phyloP scores from a whole-genome alignment of 2,113 vertebrate species.

The Hylia prasina region DNA sequence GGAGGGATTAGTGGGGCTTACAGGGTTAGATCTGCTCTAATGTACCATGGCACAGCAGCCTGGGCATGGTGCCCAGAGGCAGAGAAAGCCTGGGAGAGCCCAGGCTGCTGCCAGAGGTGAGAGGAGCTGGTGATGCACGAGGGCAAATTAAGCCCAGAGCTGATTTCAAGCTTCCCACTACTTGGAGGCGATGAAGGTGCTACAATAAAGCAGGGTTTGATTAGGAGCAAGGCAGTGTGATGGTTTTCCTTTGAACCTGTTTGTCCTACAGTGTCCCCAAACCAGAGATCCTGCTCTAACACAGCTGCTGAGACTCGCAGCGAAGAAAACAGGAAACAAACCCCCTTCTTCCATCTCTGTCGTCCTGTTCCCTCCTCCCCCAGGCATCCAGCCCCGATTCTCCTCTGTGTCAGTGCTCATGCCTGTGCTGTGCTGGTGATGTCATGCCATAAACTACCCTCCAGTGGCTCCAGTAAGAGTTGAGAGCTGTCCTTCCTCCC shows the following conservation, averaged over 20 bases:
- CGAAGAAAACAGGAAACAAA: not conserved
- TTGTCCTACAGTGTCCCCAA: accelerated
- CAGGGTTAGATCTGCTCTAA: not conserved
- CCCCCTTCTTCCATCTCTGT: not conserved
- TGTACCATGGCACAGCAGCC: not conserved
- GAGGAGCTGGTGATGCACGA: not conserved
- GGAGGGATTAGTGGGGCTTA: not conserved
- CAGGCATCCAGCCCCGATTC: not conserved
- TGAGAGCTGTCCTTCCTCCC: not conserved
- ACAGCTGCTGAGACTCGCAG: not conserved
- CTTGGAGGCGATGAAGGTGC: not conserved
- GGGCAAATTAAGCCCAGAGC: not conserved
- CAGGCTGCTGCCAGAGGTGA: not conserved
- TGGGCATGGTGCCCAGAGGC: accelerated
- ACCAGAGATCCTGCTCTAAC: accelerated
- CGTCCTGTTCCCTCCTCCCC: accelerated
- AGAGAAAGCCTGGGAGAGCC: not conserved
- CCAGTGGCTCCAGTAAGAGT: not conserved
- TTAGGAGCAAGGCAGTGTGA: not conserved
- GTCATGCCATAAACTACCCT: not conserved
- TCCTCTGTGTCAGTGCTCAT: not conserved
- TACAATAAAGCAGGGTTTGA: not conserved
- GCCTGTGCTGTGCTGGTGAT: accelerated
- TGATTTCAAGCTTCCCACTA: not conserved
- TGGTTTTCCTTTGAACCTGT: not conserved